Conservation (phyloP, 2,113 vertebrate species). For the Corythornis vintsioides region DNA sequence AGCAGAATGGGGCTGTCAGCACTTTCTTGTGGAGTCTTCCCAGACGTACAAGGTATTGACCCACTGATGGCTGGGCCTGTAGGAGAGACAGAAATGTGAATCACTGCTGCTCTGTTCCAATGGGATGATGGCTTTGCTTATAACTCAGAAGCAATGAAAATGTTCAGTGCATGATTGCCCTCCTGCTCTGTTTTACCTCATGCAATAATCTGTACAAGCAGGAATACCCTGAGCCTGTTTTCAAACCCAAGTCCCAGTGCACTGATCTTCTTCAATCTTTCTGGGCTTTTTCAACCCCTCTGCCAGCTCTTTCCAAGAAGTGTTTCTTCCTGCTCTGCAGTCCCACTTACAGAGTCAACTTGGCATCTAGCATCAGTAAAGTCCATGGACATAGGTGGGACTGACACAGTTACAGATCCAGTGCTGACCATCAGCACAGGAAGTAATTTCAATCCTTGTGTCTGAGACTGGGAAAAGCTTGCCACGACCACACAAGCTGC, state of each 20-base stretch:
- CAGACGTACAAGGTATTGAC: not conserved
- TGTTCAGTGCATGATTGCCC: not conserved
- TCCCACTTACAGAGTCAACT: not conserved
- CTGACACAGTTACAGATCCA: not conserved
- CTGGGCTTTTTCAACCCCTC: not conserved
- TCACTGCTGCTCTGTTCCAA: accelerated
- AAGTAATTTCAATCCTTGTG: not conserved
- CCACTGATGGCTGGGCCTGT: not conserved
- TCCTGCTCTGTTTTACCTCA: not conserved
- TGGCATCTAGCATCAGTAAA: not conserved
- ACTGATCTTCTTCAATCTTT: not conserved
- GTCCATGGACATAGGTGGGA: not conserved
- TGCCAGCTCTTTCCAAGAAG: not conserved
- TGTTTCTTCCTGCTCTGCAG: not conserved
- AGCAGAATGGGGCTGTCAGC: not conserved
- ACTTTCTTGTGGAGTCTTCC: not conserved
- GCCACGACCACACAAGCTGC: conserved; percentile 48
- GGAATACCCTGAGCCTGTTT: not conserved
- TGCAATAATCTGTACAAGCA: not conserved
- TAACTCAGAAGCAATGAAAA: not conserved
- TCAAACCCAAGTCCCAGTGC: not conserved
- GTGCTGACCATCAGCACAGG: not conserved
- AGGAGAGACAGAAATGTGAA: not conserved
- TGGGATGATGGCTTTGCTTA: not conserved
- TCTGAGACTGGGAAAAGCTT: conserved; percentile 21